These are phyloP conservation scores for Orchesella cincta DNA, from an alignment of 1,140 invertebrate genomes.

Conservation along the genomic window DNA sequence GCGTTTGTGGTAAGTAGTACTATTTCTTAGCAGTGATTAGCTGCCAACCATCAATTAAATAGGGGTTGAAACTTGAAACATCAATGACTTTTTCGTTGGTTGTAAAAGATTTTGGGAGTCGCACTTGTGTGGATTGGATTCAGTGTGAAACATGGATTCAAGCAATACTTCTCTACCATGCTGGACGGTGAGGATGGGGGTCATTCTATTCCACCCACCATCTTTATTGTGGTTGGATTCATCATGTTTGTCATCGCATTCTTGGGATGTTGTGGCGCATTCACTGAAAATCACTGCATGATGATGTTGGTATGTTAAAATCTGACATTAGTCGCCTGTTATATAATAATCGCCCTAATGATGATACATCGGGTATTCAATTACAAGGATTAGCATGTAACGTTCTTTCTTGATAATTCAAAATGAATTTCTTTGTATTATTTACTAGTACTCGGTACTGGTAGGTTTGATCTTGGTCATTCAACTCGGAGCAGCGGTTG, in stretches of 20 bases:
- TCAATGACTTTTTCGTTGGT: background rate
- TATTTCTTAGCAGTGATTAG: background rate
- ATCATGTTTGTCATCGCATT: conserved; percentile 50
- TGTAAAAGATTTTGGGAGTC: conserved; percentile 38
- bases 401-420: background rate
- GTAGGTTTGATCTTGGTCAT: conserved; percentile 47
- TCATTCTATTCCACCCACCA: conserved; percentile 36
- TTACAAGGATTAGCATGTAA: background rate
- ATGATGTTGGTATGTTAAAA: conserved; percentile 47
- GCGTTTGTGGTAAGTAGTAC: conserved; percentile 48
- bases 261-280: conserved; percentile 48
- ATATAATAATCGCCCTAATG: conserved; percentile 15
- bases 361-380: conserved; percentile 9
- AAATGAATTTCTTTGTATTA: background rate
- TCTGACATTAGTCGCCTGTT: no score
- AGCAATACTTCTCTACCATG: conserved; percentile 5
- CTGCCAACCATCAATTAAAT: background rate
- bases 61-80: background rate
- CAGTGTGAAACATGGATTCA: conserved; percentile 32
- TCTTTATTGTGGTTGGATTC: conserved; percentile 47
- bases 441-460: conserved; percentile 47
- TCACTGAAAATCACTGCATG: conserved; percentile 50
- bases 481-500: conserved; percentile 46
- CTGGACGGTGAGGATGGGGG: background rate
- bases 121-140: conserved; percentile 39